Conservation (phyloP, 2,797 vertebrate species). For the Cuniculus paca region DNA sequence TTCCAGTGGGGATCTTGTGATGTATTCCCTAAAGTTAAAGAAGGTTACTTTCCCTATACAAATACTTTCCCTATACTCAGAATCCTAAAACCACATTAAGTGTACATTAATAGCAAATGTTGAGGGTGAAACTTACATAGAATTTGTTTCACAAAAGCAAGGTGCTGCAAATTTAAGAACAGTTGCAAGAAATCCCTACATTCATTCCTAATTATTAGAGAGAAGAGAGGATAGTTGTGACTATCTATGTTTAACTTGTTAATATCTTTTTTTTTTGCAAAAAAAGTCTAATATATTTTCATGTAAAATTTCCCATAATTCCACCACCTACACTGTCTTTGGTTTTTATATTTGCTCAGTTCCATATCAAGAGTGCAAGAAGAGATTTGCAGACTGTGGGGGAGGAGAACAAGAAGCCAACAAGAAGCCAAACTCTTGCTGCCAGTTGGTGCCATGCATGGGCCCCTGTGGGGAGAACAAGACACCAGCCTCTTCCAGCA, state of each 20-base stretch:
- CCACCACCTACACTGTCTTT: not conserved
- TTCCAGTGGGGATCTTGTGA: not conserved
- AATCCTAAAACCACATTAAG: not conserved
- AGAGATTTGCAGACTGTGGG: not conserved
- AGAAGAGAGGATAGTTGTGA: not conserved
- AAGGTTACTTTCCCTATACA: no score
- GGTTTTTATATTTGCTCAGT: not conserved
- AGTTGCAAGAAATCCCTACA: not conserved
- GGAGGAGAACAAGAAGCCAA: no score
- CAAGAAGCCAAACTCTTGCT: no score
- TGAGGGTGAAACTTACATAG: not conserved
- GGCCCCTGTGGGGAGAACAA: no score
- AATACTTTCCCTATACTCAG: not conserved
- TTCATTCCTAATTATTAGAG: not conserved
- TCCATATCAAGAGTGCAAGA: not conserved
- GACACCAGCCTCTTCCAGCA: no score
- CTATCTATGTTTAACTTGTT: not conserved
- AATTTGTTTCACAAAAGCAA: not conserved
- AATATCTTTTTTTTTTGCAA: not conserved
- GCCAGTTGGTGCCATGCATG: no score
- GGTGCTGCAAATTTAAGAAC: not conserved
- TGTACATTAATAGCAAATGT: not conserved
- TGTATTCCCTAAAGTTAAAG: not conserved
- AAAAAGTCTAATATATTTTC: not conserved
- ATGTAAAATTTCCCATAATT: not conserved